phyloP scores from a whole-genome alignment of 2,888 invertebrate genomes.

The Sclerodermus sp. region DNA sequence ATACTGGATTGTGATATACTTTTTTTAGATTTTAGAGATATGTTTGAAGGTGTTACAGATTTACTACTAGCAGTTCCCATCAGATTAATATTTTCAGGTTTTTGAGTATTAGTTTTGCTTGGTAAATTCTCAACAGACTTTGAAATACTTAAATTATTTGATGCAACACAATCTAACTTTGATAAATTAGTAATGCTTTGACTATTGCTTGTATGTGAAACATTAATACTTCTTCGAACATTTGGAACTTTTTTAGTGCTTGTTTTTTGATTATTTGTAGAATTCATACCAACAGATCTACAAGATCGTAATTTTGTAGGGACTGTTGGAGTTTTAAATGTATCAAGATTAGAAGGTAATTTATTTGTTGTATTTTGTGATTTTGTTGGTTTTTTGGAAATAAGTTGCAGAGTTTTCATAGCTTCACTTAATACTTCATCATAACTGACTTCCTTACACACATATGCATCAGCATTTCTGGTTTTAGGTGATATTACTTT shows the following conservation, averaged over 20 bases:
- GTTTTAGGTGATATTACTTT: constrained; percentile 27
- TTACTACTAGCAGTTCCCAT: no score
- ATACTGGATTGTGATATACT: no score
- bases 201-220: neutral
- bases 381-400: constrained; percentile 13
- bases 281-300: constrained; percentile 22
- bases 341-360: constrained; percentile 13
- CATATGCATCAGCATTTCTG: constrained; percentile 15
- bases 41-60: no score
- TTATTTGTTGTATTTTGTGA: constrained; percentile 13
- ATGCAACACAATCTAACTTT: no score
- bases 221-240: neutral
- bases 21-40: no score
- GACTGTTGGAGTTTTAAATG: constrained; percentile 22
- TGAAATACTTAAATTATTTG: no score
- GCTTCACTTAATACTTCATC: constrained; percentile 32
- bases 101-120: no score
- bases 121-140: no score
- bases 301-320: constrained; percentile 15
- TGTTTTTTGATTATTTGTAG: neutral
- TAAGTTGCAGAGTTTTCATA: constrained; percentile 30
- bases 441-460: constrained; percentile 22
- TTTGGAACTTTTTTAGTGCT: neutral
- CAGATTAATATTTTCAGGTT: no score
- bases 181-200: no score